Evolutionary conservation across 2,113 vertebrate genomes (phyloP).

Genomic region (Falcunculus frontatus): DNA sequence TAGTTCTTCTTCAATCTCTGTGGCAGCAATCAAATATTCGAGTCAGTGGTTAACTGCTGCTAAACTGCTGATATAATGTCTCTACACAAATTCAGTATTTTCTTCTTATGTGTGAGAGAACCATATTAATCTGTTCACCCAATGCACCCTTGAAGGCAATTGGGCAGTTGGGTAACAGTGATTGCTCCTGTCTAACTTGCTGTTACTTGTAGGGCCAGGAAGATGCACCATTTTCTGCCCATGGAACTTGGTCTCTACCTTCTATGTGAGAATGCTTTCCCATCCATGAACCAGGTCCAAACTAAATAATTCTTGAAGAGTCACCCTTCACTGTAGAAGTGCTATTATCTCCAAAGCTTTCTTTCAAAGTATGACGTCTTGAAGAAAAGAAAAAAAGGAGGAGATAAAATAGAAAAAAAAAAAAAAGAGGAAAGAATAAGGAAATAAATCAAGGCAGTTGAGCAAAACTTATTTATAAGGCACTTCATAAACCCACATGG

Average conservation of each 20-base stretch:
- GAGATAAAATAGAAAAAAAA: background rate
- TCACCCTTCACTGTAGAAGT: background rate
- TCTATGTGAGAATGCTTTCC: background rate
- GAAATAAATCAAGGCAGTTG: background rate
- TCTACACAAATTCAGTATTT: background rate
- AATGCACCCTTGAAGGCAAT: background rate
- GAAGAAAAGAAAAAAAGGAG: background rate
- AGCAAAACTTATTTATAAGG: background rate
- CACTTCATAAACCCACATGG: background rate
- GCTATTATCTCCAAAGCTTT: background rate
- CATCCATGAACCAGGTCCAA: background rate
- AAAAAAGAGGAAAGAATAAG: background rate
- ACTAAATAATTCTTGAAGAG: background rate
- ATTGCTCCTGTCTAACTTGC: background rate
- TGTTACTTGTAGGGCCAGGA: background rate
- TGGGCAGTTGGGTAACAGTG: background rate
- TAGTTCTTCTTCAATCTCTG: background rate
- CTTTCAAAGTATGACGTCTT: background rate
- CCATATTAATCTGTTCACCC: background rate
- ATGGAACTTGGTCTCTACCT: background rate
- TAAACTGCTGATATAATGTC: background rate
- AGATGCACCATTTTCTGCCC: background rate
- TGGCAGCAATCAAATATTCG: background rate
- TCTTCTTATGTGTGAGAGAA: background rate
- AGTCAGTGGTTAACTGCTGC: background rate